phyloP scores from a whole-genome alignment of 2,888 invertebrate genomes.

The Lasioglossum oenotherae region DNA sequence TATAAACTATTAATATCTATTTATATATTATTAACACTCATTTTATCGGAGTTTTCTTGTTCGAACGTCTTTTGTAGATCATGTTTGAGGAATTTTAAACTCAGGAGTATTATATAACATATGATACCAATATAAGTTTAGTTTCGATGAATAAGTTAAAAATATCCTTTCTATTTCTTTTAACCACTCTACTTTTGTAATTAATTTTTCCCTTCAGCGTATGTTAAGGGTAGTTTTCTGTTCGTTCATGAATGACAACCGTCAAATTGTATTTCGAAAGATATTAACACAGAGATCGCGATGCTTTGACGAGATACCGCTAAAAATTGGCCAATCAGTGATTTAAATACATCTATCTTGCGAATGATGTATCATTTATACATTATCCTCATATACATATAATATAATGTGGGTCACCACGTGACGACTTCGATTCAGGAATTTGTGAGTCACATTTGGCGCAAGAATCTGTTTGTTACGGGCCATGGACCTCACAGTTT shows the following conservation, averaged over 20 bases:
- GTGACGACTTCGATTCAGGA: neutral
- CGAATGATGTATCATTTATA: neutral
- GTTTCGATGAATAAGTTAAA: neutral
- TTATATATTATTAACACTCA: neutral
- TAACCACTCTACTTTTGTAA: neutral
- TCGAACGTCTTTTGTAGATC: neutral
- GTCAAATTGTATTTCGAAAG: neutral
- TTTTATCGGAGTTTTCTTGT: neutral
- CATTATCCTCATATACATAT: neutral
- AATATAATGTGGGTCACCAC: neutral
- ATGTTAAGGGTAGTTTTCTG: neutral
- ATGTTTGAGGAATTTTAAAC: neutral
- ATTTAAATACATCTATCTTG: neutral
- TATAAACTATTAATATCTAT: neutral
- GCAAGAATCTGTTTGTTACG: neutral
- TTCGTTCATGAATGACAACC: neutral
- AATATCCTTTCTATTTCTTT: neutral
- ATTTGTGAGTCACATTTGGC: constrained; percentile 14
- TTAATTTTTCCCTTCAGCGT: neutral
- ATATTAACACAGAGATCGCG: neutral
- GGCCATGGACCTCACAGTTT: neutral
- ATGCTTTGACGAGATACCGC: neutral
- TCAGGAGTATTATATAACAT: neutral
- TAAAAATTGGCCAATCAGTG: neutral
- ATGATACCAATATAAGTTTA: neutral